Percentiles rank a stretch among this genome's conserved stretches.
These are phyloP conservation scores for Pachypanchax playfairii DNA, from an alignment of 2,113 vertebrate genomes.

Conservation along the genomic window DNA sequence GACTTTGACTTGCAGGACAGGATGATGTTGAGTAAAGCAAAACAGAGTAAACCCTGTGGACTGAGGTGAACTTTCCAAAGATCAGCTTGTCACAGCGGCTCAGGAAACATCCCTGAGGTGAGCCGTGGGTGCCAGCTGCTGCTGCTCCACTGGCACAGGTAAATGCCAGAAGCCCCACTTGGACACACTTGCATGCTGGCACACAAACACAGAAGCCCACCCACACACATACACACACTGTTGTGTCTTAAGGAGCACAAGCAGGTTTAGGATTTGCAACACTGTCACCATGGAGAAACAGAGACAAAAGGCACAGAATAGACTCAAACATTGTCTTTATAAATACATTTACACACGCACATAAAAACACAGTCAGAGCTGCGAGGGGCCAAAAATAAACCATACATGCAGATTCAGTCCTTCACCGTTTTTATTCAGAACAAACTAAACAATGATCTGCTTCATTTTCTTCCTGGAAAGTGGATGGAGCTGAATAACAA, in stretches of 20 bases:
- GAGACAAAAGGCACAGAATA: too few relatives aligned
- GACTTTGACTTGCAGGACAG: slow-evolving; percentile 2
- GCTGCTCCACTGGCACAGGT: slow-evolving; percentile 62
- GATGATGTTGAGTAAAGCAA: slow-evolving; percentile 1
- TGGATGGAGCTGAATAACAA: background rate
- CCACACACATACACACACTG: background rate
- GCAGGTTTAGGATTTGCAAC: slow-evolving; percentile 15
- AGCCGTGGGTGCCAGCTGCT: slow-evolving; percentile 73
- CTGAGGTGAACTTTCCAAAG: slow-evolving; percentile 77
- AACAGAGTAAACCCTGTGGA: slow-evolving; percentile 52
- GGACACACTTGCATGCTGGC: slow-evolving; percentile 22
- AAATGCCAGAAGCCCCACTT: slow-evolving; percentile 72
- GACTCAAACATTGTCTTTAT: background rate
- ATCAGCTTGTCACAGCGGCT: slow-evolving; percentile 73
- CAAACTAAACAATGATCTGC: slow-evolving; percentile 6
- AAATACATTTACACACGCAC: background rate
- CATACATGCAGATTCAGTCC: background rate
- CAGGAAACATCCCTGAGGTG: slow-evolving; percentile 78
- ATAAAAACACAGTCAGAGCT: background rate
- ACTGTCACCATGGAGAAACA: slow-evolving; percentile 11
- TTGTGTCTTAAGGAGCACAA: slow-evolving; percentile 28
- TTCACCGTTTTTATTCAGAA: slow-evolving; percentile 1
- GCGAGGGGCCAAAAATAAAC: background rate
- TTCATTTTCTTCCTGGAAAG: slow-evolving; percentile 9
- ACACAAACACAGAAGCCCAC: slow-evolving; percentile 13